phyloP scores from a whole-genome alignment of 2,797 vertebrate species.

The Poeciliopsis paucimaculata region DNA sequence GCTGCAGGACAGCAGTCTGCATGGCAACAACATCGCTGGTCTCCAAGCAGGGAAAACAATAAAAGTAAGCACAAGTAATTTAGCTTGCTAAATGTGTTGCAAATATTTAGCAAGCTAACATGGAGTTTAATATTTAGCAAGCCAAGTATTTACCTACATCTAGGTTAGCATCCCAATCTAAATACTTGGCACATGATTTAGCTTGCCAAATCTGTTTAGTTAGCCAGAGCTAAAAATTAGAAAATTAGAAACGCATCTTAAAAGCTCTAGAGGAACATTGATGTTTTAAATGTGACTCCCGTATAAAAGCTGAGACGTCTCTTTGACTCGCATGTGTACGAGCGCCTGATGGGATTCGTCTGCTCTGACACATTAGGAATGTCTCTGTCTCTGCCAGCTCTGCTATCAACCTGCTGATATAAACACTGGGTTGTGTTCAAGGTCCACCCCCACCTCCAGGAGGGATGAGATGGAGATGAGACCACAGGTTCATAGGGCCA shows the following conservation, averaged over 20 bases:
- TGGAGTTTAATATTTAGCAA: too few relatives aligned
- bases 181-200: too few relatives aligned
- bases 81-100: too few relatives aligned
- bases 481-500: constrained; percentile 38
- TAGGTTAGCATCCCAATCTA: too few relatives aligned
- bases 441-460: constrained; percentile 30
- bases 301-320: neutral
- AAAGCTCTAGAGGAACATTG: neutral
- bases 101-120: too few relatives aligned
- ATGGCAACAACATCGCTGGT: too few relatives aligned
- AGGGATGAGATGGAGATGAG: constrained; percentile 54
- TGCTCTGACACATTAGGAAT: constrained; percentile 27
- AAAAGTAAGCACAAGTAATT: too few relatives aligned
- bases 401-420: constrained; percentile 28
- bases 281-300: neutral
- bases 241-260: neutral
- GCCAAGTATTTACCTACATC: too few relatives aligned
- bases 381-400: constrained; percentile 1
- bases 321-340: neutral
- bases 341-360: neutral
- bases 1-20: too few relatives aligned
- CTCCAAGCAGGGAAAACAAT: too few relatives aligned
- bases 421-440: constrained; percentile 34
- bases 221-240: too few relatives aligned
- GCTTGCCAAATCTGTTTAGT: too few relatives aligned